A percentile compares a stretch with the other conserved stretches of the same genome.
These are phyloP conservation scores for Papilio machaon DNA, from an alignment of 1,140 invertebrate species.

Conservation along the genomic window DNA sequence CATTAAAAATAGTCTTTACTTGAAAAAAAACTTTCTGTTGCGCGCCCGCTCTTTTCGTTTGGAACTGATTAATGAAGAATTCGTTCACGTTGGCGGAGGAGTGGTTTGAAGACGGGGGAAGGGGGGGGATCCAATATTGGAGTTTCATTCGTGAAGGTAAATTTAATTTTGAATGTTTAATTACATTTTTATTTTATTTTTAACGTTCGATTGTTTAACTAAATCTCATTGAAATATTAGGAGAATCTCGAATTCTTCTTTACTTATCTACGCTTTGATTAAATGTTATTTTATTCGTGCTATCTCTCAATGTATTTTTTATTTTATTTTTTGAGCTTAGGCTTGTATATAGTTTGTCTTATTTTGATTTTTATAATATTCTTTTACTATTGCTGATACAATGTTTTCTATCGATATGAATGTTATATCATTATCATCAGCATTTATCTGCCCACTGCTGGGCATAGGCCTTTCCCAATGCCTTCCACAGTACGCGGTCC, in stretches of 20 bases:
- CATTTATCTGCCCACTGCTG: no score
- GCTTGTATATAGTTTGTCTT: no score
- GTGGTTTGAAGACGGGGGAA: neutral
- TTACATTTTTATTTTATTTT: slow-evolving; percentile 30
- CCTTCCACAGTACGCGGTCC: no score
- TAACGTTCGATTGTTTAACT: slow-evolving; percentile 23
- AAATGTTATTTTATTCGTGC: neutral
- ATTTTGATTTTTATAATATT: no score
- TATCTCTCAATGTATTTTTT: neutral
- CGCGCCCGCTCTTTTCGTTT: neutral
- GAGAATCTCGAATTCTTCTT: neutral
- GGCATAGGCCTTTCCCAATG: no score
- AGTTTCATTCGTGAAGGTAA: slow-evolving; percentile 29
- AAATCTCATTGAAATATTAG: slow-evolving; percentile 27
- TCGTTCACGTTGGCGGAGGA: neutral
- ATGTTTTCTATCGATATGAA: no score
- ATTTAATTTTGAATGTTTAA: slow-evolving; percentile 34
- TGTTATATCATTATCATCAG: no score
- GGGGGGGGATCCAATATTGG: slow-evolving; percentile 15
- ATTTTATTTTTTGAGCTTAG: no score
- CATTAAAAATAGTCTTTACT: slow-evolving; percentile 25
- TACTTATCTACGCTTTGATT: neutral
- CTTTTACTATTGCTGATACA: no score
- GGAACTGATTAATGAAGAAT: slow-evolving; percentile 28
- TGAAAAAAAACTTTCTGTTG: slow-evolving; percentile 9